Conservation (phyloP, 2,888 invertebrate species). For the Idaea dimidiata region DNA sequence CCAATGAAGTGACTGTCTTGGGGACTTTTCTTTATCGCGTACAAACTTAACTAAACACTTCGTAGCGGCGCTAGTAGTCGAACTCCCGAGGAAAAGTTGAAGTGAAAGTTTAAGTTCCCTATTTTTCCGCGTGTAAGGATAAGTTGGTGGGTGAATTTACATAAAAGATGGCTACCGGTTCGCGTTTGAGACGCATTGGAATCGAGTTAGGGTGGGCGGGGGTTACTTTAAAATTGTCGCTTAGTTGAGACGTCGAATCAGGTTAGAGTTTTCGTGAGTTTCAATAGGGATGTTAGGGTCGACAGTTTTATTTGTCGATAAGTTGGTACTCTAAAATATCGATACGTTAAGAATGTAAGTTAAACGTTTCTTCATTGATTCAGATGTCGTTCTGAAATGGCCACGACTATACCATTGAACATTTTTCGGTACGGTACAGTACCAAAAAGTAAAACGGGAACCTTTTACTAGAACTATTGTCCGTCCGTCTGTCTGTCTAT, state of each 20-base stretch:
- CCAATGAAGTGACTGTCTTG: constrained; percentile 55
- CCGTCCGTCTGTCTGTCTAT: too few species aligned
- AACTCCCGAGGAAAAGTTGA: constrained; percentile 18
- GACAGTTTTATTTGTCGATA: constrained; percentile 15
- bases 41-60: constrained; percentile 36
- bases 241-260: constrained; percentile 76
- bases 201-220: constrained; percentile 70
- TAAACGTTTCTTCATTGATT: too few species aligned
- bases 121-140: constrained; percentile 40
- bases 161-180: constrained; percentile 66
- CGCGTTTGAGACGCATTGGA: constrained; percentile 66
- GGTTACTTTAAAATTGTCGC: constrained; percentile 79
- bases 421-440: too few species aligned
- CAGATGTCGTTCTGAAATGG: too few species aligned
- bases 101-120: constrained; percentile 31
- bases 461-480: too few species aligned
- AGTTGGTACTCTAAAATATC: constrained; percentile 17
- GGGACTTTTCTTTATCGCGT: constrained; percentile 27
- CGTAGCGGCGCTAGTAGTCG: constrained; percentile 25
- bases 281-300: constrained; percentile 33
- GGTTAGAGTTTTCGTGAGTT: constrained; percentile 71
- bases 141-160: constrained; percentile 65
- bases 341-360: constrained; percentile 2
- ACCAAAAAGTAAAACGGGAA: too few species aligned
- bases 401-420: too few species aligned